Conservation (phyloP, 2,888 invertebrate species). For the Tachina fera region DNA sequence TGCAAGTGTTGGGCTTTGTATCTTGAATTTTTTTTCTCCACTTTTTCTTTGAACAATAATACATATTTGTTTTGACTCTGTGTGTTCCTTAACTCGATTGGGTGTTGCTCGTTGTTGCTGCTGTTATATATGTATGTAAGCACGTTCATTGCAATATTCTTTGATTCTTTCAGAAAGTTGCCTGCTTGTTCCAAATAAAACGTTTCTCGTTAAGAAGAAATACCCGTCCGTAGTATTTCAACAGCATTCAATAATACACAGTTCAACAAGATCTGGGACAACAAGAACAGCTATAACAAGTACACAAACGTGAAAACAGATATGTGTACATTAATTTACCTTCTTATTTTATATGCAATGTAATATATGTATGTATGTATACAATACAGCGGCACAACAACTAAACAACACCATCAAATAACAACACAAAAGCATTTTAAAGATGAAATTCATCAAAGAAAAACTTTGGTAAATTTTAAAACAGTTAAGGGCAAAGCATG, state of each 20-base stretch:
- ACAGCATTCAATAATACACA: slow-evolving; percentile 55
- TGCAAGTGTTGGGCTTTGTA: slow-evolving; percentile 1
- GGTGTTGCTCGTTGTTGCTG: slow-evolving; percentile 40
- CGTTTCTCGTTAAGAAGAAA: slow-evolving; percentile 43
- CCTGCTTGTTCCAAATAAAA: slow-evolving; percentile 43
- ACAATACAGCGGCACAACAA: slow-evolving; percentile 11
- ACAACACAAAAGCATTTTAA: neutral
- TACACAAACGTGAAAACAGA: slow-evolving; percentile 9
- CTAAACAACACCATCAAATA: neutral
- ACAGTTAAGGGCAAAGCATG: slow-evolving; percentile 9
- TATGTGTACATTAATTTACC: slow-evolving; percentile 47
- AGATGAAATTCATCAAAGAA: slow-evolving; percentile 1
- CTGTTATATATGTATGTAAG: neutral
- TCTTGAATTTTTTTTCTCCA: slow-evolving; percentile 16
- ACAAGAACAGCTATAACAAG: slow-evolving; percentile 18
- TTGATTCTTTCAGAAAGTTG: slow-evolving; percentile 29
- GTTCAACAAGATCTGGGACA: slow-evolving; percentile 58
- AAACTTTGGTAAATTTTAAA: neutral
- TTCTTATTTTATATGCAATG: slow-evolving; percentile 45
- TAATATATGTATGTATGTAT: slow-evolving; percentile 44
- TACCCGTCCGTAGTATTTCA: slow-evolving; percentile 49
- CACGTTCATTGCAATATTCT: slow-evolving; percentile 38
- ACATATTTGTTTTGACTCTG: slow-evolving; percentile 65
- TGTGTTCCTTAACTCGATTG: slow-evolving; percentile 34
- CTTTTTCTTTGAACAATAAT: slow-evolving; percentile 55